These are phyloP conservation scores for Lonchura striata DNA, from an alignment of 2,113 vertebrate genomes.

Conservation along the genomic window DNA sequence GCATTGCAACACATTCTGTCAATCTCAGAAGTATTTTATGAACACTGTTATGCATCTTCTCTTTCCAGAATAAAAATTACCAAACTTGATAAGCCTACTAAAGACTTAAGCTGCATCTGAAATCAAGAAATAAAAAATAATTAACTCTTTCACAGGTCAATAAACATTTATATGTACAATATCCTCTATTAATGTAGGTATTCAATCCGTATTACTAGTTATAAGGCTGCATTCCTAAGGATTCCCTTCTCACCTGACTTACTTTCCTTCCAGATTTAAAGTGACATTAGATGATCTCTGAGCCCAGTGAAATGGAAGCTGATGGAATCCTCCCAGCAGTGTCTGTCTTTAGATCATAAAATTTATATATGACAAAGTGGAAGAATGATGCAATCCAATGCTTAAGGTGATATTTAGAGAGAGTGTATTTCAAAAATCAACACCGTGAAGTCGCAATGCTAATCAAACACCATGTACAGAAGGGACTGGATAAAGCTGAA, in stretches of 20 bases:
- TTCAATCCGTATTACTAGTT: accelerated
- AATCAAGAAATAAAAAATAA: not conserved
- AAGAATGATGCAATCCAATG: not conserved
- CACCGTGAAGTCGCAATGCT: not conserved
- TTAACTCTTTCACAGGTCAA: not conserved
- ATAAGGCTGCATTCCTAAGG: not conserved
- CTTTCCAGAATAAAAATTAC: constrained; percentile 7
- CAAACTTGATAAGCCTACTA: not conserved
- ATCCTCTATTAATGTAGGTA: not conserved
- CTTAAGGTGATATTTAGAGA: not conserved
- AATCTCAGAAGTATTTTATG: not conserved
- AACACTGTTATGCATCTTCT: not conserved
- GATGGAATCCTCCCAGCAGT: not conserved
- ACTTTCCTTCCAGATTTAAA: not conserved
- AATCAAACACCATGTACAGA: not conserved
- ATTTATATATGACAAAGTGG: not conserved
- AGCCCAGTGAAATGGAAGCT: not conserved
- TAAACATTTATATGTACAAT: not conserved
- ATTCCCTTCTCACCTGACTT: not conserved
- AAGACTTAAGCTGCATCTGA: not conserved
- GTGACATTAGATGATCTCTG: not conserved
- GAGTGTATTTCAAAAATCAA: not conserved
- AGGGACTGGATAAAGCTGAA: not conserved
- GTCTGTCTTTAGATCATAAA: not conserved
- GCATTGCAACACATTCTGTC: not conserved